phyloP scores from a whole-genome alignment of 2,888 invertebrate genomes.

The Melanostoma mellinum region DNA sequence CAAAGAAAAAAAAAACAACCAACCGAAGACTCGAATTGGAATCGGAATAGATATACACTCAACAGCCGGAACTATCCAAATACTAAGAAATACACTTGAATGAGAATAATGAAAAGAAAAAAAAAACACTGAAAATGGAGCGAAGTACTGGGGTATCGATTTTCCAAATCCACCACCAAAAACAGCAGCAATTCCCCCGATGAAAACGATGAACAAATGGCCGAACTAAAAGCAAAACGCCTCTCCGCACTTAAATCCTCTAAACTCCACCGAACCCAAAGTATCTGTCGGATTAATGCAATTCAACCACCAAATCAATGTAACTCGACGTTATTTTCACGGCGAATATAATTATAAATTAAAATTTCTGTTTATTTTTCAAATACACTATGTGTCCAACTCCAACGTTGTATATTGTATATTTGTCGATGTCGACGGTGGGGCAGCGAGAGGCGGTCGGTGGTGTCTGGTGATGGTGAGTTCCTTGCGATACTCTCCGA shows the following conservation, averaged over 20 bases:
- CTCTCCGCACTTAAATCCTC: constrained; percentile 54
- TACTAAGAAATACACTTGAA: constrained; percentile 46
- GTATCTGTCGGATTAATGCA: constrained; percentile 64
- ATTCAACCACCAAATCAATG: constrained; percentile 59
- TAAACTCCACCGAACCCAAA: constrained; percentile 51
- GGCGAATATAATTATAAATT: constrained; percentile 61
- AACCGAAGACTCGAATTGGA: constrained; percentile 49
- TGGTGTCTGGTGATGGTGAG: constrained; percentile 6
- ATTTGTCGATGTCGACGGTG: background rate
- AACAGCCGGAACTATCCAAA: constrained; percentile 70
- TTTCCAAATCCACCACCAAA: constrained; percentile 56
- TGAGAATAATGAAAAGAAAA: constrained; percentile 20
- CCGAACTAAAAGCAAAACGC: background rate
- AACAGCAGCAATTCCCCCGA: constrained; percentile 6
- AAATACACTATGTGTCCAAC: constrained; percentile 38
- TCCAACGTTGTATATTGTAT: constrained; percentile 14
- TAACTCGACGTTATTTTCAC: constrained; percentile 45
- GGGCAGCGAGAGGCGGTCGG: too few species aligned
- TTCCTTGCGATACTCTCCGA: constrained; percentile 56
- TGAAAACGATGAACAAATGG: background rate
- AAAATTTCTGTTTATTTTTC: constrained; percentile 37
- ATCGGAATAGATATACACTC: constrained; percentile 51
- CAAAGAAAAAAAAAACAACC: background rate
- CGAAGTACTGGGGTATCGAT: constrained; percentile 67
- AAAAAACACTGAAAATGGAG: constrained; percentile 58